phyloP scores from a whole-genome alignment of 2,797 vertebrate genomes.

The Catharus ustulatus region DNA sequence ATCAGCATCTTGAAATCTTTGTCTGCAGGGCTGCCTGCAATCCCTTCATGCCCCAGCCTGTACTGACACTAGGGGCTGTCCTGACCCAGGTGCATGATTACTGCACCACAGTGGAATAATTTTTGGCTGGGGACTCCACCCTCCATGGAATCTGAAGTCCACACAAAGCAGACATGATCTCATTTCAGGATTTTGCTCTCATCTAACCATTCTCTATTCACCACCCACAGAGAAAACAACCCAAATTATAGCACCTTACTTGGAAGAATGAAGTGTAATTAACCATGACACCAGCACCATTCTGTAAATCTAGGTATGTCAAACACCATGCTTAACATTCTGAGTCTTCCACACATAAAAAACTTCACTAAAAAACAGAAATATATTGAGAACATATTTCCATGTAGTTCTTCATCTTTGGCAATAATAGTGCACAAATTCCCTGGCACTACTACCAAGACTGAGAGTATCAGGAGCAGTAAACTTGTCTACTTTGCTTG shows the following conservation, averaged over 20 bases:
- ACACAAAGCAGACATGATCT: constrained; percentile 52
- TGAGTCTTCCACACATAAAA: not conserved
- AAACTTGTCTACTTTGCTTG: not conserved
- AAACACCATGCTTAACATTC: not conserved
- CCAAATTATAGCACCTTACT: not conserved
- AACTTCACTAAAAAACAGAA: not conserved
- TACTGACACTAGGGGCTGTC: not conserved
- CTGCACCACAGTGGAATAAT: not conserved
- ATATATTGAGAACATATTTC: constrained; percentile 34
- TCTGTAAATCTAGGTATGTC: not conserved
- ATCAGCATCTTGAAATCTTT: not conserved
- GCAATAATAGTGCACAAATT: constrained; percentile 27
- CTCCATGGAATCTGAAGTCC: constrained; percentile 15
- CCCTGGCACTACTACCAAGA: constrained; percentile 23
- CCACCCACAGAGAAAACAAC: constrained; percentile 1
- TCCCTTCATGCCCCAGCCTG: not conserved
- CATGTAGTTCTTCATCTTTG: constrained; percentile 9
- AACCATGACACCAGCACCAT: not conserved
- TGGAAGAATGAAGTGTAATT: not conserved
- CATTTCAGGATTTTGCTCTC: constrained; percentile 41
- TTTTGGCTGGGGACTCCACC: not conserved
- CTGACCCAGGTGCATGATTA: not conserved
- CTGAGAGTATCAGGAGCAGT: not conserved
- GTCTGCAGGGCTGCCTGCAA: not conserved
- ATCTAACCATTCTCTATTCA: constrained; percentile 10